Percentiles rank a stretch among this genome's conserved stretches.
Evolutionary conservation across 92 coral and sea anemone genomes (phyloP).

Genomic region (Epizoanthus stellaris): DNA sequence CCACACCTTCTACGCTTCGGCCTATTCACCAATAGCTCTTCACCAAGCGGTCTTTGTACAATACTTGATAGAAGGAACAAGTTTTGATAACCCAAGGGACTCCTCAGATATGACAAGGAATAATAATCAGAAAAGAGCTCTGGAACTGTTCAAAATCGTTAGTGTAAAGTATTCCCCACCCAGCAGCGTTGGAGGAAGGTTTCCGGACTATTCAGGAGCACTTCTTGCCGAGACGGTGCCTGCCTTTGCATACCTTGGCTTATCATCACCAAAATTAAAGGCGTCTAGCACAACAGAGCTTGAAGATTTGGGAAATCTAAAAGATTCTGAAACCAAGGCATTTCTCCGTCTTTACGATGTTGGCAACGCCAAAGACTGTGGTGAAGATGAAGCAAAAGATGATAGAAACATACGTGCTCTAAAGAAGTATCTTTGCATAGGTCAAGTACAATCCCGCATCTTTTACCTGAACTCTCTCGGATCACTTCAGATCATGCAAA

Average conservation of each 20-base stretch:
- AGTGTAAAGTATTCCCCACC: too few species aligned
- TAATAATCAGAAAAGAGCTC: neutral
- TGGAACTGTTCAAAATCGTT: neutral
- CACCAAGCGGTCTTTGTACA: too few species aligned
- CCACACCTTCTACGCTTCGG: too few species aligned
- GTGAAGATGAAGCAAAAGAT: neutral
- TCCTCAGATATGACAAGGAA: neutral
- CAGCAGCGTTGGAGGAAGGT: too few species aligned
- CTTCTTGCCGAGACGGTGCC: neutral
- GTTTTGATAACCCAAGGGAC: neutral
- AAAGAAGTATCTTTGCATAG: too few species aligned
- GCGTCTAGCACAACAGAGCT: neutral
- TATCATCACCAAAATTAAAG: conserved; percentile 22
- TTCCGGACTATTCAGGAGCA: neutral
- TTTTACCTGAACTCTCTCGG: too few species aligned
- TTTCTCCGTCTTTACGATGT: neutral
- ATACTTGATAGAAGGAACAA: too few species aligned
- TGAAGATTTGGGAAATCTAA: neutral
- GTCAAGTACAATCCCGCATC: conserved; percentile 47
- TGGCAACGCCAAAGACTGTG: neutral
- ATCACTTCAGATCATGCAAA: too few species aligned
- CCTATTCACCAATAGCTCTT: too few species aligned
- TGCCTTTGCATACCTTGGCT: conserved; percentile 66
- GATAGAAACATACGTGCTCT: neutral
- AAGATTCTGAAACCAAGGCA: neutral